These are phyloP conservation scores for Phaonia tiefii DNA, from an alignment of 2,888 invertebrate species.

Conservation along the genomic window DNA sequence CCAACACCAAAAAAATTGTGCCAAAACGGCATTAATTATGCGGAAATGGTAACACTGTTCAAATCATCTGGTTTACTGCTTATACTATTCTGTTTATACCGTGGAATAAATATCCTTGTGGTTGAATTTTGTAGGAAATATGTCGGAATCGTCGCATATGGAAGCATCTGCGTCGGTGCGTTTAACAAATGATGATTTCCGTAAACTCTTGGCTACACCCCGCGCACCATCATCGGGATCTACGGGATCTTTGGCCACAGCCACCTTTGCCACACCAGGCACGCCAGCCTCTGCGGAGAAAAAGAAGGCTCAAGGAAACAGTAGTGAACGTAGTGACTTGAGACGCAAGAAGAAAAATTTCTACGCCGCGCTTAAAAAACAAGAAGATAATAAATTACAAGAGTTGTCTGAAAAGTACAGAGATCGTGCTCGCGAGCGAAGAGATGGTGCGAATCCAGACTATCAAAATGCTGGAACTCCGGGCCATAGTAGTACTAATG, in stretches of 20 bases:
- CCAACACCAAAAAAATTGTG: no score
- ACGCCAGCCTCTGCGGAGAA: slow-evolving; percentile 71
- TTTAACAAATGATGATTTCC: slow-evolving; percentile 97
- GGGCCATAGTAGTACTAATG: slow-evolving; percentile 78
- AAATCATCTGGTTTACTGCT: no score
- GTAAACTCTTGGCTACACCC: slow-evolving; percentile 97
- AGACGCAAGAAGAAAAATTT: slow-evolving; percentile 96
- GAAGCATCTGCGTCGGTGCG: slow-evolving; percentile 86
- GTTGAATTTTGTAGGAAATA: slow-evolving; percentile 50
- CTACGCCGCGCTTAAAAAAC: slow-evolving; percentile 95
- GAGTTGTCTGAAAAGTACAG: slow-evolving; percentile 96
- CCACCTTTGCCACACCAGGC: slow-evolving; percentile 65
- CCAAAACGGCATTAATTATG: no score
- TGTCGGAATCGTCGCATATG: slow-evolving; percentile 73
- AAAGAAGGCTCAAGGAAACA: slow-evolving; percentile 79
- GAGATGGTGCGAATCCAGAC: slow-evolving; percentile 92
- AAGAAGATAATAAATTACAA: slow-evolving; percentile 96
- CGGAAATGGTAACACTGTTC: no score
- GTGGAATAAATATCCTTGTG: no score
- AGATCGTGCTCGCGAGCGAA: slow-evolving; percentile 93
- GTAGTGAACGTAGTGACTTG: slow-evolving; percentile 87
- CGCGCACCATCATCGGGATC: slow-evolving; percentile 84
- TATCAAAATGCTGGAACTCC: slow-evolving; percentile 90
- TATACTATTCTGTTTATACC: no score
- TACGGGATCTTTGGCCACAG: slow-evolving; percentile 71